Evolutionary conservation across 1,140 invertebrate species (phyloP).

Genomic region (Subanguina moxae): DNA sequence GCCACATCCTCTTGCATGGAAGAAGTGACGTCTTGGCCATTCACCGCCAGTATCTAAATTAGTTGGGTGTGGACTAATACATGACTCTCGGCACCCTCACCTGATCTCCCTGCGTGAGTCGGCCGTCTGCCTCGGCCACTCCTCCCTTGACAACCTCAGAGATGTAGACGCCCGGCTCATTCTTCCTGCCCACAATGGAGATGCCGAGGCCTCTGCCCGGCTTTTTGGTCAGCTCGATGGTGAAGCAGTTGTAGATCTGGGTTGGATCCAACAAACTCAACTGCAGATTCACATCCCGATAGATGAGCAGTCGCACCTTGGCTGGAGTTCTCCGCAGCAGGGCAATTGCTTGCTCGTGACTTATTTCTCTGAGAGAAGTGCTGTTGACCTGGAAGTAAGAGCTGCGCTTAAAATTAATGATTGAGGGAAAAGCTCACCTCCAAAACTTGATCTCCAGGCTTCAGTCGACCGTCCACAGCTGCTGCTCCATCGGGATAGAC

Average conservation of each 20-base stretch:
- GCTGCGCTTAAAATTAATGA: neutral
- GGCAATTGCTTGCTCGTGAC: slow-evolving; percentile 67
- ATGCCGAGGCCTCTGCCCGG: slow-evolving; percentile 59
- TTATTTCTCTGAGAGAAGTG: slow-evolving; percentile 70
- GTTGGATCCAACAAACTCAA: slow-evolving; percentile 65
- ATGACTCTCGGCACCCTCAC: slow-evolving; percentile 6
- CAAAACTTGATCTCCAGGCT: slow-evolving; percentile 85
- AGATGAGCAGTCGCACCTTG: slow-evolving; percentile 81
- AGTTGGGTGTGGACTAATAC: neutral
- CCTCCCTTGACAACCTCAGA: slow-evolving; percentile 89
- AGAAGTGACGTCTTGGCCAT: slow-evolving; percentile 78
- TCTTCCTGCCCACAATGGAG: slow-evolving; percentile 71
- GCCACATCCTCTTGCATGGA: slow-evolving; percentile 79
- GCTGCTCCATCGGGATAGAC: slow-evolving; percentile 65
- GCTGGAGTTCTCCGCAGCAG: slow-evolving; percentile 70
- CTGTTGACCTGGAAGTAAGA: slow-evolving; percentile 65
- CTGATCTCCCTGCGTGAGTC: slow-evolving; percentile 85
- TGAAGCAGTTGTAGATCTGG: slow-evolving; percentile 73
- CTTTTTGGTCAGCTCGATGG: slow-evolving; percentile 85
- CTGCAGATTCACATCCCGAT: slow-evolving; percentile 68
- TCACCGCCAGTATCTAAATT: slow-evolving; percentile 72
- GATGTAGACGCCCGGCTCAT: slow-evolving; percentile 83
- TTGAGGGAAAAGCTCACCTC: slow-evolving; percentile 36
- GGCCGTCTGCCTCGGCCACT: slow-evolving; percentile 81
- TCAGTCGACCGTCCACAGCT: slow-evolving; percentile 80